Evolutionary conservation across 2,797 vertebrate species (phyloP).

Genomic region (Sternarchorhynchus goeldii): DNA sequence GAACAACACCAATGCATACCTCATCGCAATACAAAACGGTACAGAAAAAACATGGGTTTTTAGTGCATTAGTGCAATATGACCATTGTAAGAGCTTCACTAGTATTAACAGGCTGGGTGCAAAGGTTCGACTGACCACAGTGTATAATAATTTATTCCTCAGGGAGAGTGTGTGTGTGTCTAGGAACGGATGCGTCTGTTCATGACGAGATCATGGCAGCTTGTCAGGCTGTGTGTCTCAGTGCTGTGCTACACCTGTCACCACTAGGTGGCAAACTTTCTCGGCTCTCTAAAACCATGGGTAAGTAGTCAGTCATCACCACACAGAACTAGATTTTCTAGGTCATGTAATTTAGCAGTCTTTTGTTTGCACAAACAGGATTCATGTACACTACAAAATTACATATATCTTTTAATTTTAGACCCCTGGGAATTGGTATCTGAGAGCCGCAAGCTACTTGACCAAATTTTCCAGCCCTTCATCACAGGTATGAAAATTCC

Average conservation of each 20-base stretch:
- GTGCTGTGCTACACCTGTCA: slow-evolving; percentile 46
- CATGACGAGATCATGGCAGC: slow-evolving; percentile 71
- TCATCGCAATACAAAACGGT: slow-evolving; percentile 73
- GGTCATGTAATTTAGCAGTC: no score
- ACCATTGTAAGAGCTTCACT: no score
- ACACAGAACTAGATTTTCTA: background rate
- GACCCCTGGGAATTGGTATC: slow-evolving; percentile 70
- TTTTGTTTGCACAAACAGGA: no score
- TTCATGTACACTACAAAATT: background rate
- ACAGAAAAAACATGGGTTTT: slow-evolving; percentile 1
- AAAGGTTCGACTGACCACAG: background rate
- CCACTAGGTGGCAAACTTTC: slow-evolving; percentile 28
- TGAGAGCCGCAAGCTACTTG: slow-evolving; percentile 70
- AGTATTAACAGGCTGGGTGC: no score
- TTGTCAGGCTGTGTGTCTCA: slow-evolving; percentile 74
- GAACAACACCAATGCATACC: slow-evolving; percentile 66
- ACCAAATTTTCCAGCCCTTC: slow-evolving; percentile 68
- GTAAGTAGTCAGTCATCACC: slow-evolving; percentile 56
- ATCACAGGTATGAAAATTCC: slow-evolving; percentile 66
- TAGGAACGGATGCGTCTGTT: slow-evolving; percentile 65
- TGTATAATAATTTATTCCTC: background rate
- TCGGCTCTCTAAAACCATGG: slow-evolving; percentile 47
- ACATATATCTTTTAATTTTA: slow-evolving; percentile 44
- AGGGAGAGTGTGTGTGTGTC: slow-evolving; percentile 73
- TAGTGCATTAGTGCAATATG: no score